phyloP scores from a whole-genome alignment of 64 coral and sea anemone species.

The Pachyseris speciosa region DNA sequence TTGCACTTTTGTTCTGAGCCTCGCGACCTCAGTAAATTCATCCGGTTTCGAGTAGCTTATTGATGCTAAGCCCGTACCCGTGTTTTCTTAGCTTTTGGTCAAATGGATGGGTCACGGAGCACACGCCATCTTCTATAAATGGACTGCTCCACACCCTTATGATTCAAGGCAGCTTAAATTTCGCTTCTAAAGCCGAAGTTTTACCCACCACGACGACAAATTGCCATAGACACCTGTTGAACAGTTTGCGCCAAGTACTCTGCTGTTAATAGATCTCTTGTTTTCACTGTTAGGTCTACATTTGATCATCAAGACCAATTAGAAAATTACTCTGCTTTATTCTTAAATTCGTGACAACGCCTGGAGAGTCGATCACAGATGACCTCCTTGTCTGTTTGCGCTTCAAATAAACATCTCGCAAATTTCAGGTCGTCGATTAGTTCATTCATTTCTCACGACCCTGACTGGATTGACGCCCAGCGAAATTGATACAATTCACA shows the following conservation, averaged over 20 bases:
- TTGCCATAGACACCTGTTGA: background rate
- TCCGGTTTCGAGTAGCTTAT: background rate
- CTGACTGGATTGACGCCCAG: no score
- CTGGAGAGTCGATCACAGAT: background rate
- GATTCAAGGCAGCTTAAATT: background rate
- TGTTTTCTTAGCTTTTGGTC: conserved; percentile 2
- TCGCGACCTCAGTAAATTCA: background rate
- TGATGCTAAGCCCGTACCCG: background rate
- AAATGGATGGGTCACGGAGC: background rate
- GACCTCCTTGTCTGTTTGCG: conserved; percentile 8
- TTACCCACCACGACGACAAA: background rate
- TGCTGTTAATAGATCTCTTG: background rate
- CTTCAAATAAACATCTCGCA: background rate
- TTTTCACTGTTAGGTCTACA: background rate
- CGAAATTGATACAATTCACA: background rate
- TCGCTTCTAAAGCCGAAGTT: background rate
- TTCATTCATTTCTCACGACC: background rate
- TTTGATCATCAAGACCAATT: background rate
- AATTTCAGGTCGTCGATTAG: background rate
- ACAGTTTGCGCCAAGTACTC: background rate
- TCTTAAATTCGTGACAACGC: background rate
- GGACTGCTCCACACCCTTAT: background rate
- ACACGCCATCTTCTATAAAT: background rate
- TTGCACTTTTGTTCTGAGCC: background rate
- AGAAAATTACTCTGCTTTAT: background rate